Evolutionary conservation across 2,888 invertebrate species (phyloP).

Genomic region (Sthenelais limicola): DNA sequence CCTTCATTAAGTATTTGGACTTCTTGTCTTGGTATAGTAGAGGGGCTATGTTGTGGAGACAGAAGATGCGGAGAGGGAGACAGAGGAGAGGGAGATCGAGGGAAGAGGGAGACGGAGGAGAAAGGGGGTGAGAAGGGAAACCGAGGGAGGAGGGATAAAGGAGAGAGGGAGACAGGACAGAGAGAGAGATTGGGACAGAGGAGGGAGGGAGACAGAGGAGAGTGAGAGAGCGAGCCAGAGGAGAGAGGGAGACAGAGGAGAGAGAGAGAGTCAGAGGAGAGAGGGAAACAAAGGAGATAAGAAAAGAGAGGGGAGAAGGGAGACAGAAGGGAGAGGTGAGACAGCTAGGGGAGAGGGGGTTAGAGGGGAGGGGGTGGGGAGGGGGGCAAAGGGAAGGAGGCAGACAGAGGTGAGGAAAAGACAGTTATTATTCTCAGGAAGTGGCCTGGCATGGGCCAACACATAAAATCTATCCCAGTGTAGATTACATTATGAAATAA

Average conservation of each 20-base stretch:
- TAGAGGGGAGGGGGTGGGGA: neutral
- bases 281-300: neutral
- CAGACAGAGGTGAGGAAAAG: no score
- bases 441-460: no score
- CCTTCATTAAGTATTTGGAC: no score
- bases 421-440: no score
- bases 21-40: no score
- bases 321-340: neutral
- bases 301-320: neutral
- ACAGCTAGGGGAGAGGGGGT: neutral
- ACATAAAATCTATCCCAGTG: no score
- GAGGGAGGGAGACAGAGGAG: neutral
- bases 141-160: neutral
- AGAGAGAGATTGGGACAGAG: neutral
- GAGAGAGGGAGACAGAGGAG: conserved; percentile 1
- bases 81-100: no score
- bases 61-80: no score
- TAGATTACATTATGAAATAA: no score
- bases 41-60: no score
- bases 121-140: neutral
- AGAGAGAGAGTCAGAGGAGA: neutral
- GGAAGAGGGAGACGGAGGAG: neutral
- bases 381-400: no score
- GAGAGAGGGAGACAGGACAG: neutral
- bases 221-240: neutral